Evolutionary conservation across 2,113 vertebrate genomes (phyloP), one percentile per base, ranked within the genome.

Genomic region (Peucedramus taeniatus): DNA sequence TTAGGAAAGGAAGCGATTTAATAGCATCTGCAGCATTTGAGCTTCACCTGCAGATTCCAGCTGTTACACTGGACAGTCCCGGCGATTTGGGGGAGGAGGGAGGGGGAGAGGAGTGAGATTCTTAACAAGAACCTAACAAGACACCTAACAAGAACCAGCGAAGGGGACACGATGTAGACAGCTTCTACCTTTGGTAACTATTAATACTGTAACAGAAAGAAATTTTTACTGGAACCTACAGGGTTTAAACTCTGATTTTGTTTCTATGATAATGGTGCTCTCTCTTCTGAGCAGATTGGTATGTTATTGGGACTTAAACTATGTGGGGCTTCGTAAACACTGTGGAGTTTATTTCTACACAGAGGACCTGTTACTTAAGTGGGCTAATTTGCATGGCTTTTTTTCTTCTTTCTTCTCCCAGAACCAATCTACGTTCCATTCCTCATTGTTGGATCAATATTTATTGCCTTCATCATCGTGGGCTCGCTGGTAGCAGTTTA

Each of bases 391-490:
- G 15, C 45, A 13, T 1, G 4, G 27, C 30, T 79, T 93, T 71
- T 69, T 81, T 60, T 59, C 2, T 87, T 80, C 90, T 83, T 90
- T 95, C 74, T 89, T 81, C 77, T 93, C 83, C 49, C 81, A 95
- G 99, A 99, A 95, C 99, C 99, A 3, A 97, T 99, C 97, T 99
- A 99, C 31, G 98, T 99, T 33, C 99, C 99, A 4, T 99, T 99
- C 97, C 98, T 99, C 80, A 98, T 99, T 91, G 99, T 99, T 27
- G 99, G 99, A 53, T 99, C 99, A 84, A 99, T 99, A 96, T 99
- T 99, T 88, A 98, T 99, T 7, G 99, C 99, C 40, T 99, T 99
- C 87, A 98, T 99, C 60, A 98, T 99, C 21, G 98, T 99, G 77
- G 99, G 99, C 80, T 99, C 99, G 1, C 97, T 99, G 91, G 98